Conservation (phyloP, 2,797 vertebrate species). For the Macrochelys suwanniensis region DNA sequence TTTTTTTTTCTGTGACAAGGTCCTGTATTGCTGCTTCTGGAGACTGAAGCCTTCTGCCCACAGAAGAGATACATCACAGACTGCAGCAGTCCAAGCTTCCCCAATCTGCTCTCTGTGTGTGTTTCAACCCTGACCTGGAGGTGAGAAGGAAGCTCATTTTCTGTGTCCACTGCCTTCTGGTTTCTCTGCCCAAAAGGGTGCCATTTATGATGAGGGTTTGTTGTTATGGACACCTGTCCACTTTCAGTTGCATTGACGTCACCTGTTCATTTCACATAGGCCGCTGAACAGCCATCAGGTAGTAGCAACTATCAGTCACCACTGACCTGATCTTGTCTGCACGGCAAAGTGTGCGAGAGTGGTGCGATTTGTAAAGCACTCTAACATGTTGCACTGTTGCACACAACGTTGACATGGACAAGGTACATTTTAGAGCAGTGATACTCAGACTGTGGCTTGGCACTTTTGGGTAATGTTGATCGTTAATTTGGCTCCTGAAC, state of each 20-base stretch:
- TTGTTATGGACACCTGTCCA: background rate
- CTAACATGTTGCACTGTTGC: background rate
- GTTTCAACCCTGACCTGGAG: background rate
- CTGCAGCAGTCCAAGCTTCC: background rate
- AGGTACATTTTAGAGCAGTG: background rate
- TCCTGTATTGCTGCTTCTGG: background rate
- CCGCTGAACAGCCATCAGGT: fast-evolving
- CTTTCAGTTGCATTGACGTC: fast-evolving
- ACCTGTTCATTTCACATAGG: fast-evolving
- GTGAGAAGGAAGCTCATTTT: background rate
- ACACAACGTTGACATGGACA: background rate
- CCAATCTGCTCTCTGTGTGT: background rate
- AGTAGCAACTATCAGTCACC: fast-evolving
- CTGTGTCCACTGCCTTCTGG: background rate
- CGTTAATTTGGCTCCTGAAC: too few species aligned
- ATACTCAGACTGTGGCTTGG: background rate
- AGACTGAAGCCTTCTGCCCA: background rate
- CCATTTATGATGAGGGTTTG: background rate
- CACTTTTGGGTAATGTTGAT: too few species aligned
- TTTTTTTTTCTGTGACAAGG: fast-evolving
- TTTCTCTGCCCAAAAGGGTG: background rate
- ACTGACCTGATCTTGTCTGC: fast-evolving
- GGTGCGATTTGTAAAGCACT: background rate
- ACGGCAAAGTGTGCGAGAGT: background rate
- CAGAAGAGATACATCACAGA: background rate